Evolutionary conservation across 2,888 invertebrate genomes (phyloP).

Genomic region (Parnassius glacialis): DNA sequence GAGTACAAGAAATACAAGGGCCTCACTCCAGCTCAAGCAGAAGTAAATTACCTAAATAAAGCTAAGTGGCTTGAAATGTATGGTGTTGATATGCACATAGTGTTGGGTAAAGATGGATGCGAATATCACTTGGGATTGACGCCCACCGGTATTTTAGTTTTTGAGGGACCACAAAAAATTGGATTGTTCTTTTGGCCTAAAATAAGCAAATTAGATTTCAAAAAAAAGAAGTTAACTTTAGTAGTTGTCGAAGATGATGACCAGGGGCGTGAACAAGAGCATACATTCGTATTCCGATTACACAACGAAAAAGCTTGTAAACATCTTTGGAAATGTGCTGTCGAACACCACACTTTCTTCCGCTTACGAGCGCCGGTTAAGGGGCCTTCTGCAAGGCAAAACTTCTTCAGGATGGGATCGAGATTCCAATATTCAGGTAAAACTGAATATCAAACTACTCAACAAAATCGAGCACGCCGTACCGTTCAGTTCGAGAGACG

Average conservation of each 20-base stretch:
- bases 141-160: constrained; percentile 98
- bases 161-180: constrained; percentile 97
- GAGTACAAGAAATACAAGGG: constrained; percentile 93
- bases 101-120: constrained; percentile 97
- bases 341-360: constrained; percentile 99
- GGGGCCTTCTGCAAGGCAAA: constrained; percentile 93
- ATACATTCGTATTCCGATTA: constrained; percentile 98
- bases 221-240: constrained; percentile 97
- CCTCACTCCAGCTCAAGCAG: constrained; percentile 96
- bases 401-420: constrained; percentile 99
- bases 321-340: constrained; percentile 99
- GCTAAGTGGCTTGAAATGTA: constrained; percentile 99
- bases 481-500: constrained; percentile 98
- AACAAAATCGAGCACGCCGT: constrained; percentile 92
- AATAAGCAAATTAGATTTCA: constrained; percentile 98
- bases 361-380: constrained; percentile 94
- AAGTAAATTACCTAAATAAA: constrained; percentile 96
- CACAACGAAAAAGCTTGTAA: constrained; percentile 99
- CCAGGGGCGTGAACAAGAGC: constrained; percentile 97
- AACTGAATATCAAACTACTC: constrained; percentile 98
- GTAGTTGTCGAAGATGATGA: constrained; percentile 99
- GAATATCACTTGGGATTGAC: constrained; percentile 98
- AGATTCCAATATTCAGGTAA: constrained; percentile 96
- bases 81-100: constrained; percentile 99
- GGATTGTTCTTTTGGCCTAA: constrained; percentile 99